Percentiles rank a stretch among this genome's conserved stretches.
phyloP scores from a whole-genome alignment of 1,140 invertebrate species.

The Littorina saxatilis region DNA sequence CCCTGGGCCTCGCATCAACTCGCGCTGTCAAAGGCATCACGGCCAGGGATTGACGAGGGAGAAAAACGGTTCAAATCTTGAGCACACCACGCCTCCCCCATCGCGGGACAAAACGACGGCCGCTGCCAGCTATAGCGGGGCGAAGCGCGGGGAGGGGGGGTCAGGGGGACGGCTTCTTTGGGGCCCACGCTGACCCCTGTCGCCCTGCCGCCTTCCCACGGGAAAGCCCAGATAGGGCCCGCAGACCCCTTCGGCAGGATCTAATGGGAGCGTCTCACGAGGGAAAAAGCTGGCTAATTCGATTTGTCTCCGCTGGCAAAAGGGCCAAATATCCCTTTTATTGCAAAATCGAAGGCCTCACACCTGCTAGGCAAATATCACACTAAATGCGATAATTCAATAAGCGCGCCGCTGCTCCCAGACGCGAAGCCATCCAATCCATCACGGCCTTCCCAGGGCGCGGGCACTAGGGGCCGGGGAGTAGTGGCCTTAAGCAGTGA shows the following conservation, averaged over 20 bases:
- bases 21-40: slow-evolving; percentile 34
- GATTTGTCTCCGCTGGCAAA: slow-evolving; percentile 44
- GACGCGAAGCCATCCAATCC: slow-evolving; percentile 30
- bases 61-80: slow-evolving; percentile 10
- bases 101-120: not conserved
- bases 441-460: slow-evolving; percentile 10
- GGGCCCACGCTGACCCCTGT: slow-evolving; percentile 27
- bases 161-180: not conserved
- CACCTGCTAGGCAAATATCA: slow-evolving; percentile 49
- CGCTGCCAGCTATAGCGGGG: not conserved
- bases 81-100: not conserved
- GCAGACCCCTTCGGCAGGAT: not conserved
- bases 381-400: slow-evolving; percentile 49
- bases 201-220: slow-evolving; percentile 24
- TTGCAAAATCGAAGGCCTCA: slow-evolving; percentile 48
- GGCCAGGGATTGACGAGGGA: slow-evolving; percentile 26
- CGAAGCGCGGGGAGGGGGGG: not conserved
- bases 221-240: slow-evolving; percentile 10
- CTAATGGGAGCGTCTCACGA: slow-evolving; percentile 35
- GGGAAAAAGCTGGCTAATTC: slow-evolving; percentile 42
- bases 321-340: slow-evolving; percentile 47
- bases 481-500: no score
- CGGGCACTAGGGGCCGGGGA: not conserved
- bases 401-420: slow-evolving; percentile 33
- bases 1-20: slow-evolving; percentile 13